Conservation (phyloP, 2,113 vertebrate species). For the Madoqua kirkii region DNA sequence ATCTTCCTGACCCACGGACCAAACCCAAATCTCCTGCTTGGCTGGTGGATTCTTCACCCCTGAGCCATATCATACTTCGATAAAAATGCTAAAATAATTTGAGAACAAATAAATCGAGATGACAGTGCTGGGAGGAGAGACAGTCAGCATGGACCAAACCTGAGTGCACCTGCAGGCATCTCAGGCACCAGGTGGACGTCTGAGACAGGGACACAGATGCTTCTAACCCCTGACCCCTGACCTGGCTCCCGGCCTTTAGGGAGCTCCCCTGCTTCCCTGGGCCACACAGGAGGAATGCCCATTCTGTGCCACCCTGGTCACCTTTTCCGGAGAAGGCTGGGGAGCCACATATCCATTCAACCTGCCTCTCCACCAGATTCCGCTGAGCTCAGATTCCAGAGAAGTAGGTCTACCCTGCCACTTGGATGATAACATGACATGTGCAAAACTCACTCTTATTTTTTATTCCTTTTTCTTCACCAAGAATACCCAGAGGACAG, state of each 20-base stretch:
- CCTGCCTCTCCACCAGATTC: neutral
- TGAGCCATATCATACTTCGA: neutral
- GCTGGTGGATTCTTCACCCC: neutral
- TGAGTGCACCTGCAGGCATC: neutral
- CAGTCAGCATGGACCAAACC: accelerated
- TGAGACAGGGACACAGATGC: neutral
- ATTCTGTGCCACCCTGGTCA: neutral
- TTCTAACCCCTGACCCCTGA: neutral
- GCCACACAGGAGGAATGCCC: neutral
- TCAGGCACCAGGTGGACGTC: neutral
- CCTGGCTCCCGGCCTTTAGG: neutral
- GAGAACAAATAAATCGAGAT: conserved; percentile 1
- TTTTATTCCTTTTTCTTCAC: neutral
- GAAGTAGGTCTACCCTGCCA: neutral
- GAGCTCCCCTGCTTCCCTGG: neutral
- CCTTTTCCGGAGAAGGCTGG: neutral
- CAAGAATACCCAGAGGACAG: neutral
- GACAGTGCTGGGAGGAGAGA: neutral
- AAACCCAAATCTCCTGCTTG: neutral
- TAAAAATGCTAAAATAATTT: conserved; percentile 16
- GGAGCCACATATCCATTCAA: neutral
- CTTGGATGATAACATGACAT: neutral
- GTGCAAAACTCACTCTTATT: neutral
- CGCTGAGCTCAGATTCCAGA: neutral
- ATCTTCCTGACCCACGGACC: neutral